Evolutionary conservation across 1,140 invertebrate genomes (phyloP).

Genomic region (Pseudomyrmex gracilis): DNA sequence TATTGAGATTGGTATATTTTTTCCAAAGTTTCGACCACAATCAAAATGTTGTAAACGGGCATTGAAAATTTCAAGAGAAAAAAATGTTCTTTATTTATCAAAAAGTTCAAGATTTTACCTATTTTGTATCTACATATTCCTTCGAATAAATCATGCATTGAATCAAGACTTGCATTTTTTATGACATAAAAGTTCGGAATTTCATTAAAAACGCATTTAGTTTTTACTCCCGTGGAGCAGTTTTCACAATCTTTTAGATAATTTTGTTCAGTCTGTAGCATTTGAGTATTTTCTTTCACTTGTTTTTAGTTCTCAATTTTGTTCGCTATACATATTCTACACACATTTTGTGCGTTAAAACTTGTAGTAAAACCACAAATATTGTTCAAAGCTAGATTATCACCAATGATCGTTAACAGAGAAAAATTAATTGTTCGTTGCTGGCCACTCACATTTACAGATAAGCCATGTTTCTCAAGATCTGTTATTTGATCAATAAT

Average conservation of each 20-base stretch:
- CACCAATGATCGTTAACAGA: background rate
- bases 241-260: background rate
- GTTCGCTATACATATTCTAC: background rate
- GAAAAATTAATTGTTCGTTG: slow-evolving; percentile 1
- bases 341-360: background rate
- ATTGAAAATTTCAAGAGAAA: slow-evolving; percentile 20
- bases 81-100: background rate
- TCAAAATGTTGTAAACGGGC: background rate
- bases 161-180: background rate
- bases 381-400: background rate
- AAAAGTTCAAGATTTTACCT: background rate
- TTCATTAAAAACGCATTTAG: slow-evolving; percentile 24
- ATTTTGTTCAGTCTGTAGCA: slow-evolving; percentile 2
- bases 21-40: background rate
- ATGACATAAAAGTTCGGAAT: slow-evolving; percentile 9
- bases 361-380: background rate
- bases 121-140: background rate
- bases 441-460: background rate
- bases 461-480: background rate
- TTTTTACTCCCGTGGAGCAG: background rate
- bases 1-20: background rate
- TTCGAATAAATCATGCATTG: slow-evolving; percentile 19
- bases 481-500: slow-evolving; percentile 2
- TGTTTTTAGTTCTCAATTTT: slow-evolving; percentile 10
- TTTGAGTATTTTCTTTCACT: slow-evolving; percentile 5